Conservation (phyloP, 2,113 vertebrate species). For the Eidolon helvum region DNA sequence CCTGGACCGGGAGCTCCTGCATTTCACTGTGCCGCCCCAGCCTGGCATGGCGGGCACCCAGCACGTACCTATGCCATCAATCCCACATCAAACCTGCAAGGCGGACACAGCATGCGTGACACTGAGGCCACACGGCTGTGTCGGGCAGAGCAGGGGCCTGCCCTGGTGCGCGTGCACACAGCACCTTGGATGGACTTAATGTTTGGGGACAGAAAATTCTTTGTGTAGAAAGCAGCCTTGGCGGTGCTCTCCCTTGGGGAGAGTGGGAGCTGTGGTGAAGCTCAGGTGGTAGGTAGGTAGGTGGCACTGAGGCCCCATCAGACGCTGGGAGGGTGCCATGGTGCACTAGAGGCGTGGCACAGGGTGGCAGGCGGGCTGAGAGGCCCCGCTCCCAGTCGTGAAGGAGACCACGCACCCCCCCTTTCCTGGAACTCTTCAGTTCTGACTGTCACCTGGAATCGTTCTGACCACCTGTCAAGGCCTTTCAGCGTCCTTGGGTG, state of each 20-base stretch:
- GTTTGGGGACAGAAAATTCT: neutral
- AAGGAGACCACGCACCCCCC: rapidly evolving
- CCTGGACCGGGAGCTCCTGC: too few relatives aligned
- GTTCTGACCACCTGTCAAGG: neutral
- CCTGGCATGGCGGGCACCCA: neutral
- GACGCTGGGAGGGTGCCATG: neutral
- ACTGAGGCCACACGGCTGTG: neutral
- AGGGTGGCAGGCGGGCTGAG: neutral
- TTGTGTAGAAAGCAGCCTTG: neutral
- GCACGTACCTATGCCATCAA: rapidly evolving
- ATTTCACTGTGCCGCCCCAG: neutral
- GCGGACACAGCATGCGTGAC: neutral
- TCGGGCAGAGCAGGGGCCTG: neutral
- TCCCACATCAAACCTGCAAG: neutral
- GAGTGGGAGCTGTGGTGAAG: rapidly evolving
- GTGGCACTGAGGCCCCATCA: neutral
- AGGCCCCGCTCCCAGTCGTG: neutral
- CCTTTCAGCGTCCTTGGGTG: neutral
- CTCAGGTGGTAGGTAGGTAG: neutral
- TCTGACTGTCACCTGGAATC: slow-evolving; percentile 7
- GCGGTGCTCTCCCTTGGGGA: rapidly evolving
- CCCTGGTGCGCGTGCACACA: neutral
- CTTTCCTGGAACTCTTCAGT: neutral
- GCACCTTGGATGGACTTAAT: neutral
- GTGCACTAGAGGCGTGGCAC: neutral